Conservation (phyloP, 2,888 invertebrate genomes). For the Nephrotoma flavescens region DNA sequence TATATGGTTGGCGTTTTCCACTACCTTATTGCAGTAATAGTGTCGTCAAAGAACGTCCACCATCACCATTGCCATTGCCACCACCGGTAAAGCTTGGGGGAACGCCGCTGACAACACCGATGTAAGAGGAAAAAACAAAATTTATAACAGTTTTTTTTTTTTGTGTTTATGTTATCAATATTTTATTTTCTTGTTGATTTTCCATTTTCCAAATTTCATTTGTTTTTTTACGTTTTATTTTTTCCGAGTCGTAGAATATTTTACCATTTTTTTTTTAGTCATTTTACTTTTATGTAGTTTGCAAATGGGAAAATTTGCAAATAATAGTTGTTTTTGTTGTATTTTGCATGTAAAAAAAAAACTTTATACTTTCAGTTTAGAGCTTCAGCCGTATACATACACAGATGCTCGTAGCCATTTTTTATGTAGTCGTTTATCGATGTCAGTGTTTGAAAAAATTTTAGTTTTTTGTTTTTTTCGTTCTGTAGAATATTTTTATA, state of each 20-base stretch:
- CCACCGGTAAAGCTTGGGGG: conserved; percentile 62
- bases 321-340: not conserved
- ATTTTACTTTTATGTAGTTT: not conserved
- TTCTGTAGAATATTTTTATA: not conserved
- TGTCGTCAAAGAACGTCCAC: conserved; percentile 53
- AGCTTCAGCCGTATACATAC: not conserved
- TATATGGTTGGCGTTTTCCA: conserved; percentile 93
- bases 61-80: conserved; percentile 64
- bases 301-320: not conserved
- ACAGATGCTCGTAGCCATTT: not conserved
- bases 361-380: not conserved
- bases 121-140: conserved; percentile 35
- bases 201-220: conserved; percentile 13
- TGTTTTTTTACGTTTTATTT: conserved; percentile 12
- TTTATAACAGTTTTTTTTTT: not conserved
- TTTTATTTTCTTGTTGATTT: not conserved
- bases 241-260: not conserved
- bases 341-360: not conserved
- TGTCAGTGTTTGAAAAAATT: not conserved
- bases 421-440: not conserved
- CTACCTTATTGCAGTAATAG: conserved; percentile 88
- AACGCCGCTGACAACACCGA: conserved; percentile 49
- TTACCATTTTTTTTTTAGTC: not conserved
- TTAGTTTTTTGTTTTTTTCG: not conserved
- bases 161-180: conserved; percentile 9